These are phyloP conservation scores for Reticulitermes lucifugus DNA, from an alignment of 2,888 invertebrate genomes.

Conservation along the genomic window DNA sequence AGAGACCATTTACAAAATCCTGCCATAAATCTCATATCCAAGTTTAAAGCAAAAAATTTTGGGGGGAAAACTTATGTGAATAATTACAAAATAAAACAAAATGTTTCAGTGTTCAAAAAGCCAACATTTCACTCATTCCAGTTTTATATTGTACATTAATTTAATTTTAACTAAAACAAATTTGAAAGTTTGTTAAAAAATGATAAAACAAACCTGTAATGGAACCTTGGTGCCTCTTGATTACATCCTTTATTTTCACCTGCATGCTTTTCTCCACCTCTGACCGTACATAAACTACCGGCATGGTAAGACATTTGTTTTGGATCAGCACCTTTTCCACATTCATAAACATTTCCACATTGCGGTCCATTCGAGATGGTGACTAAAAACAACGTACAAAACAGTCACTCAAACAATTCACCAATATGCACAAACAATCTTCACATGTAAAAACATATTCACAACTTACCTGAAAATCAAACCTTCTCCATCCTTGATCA, in stretches of 20 bases:
- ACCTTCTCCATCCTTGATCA: slow-evolving; percentile 95
- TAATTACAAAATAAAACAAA: no score
- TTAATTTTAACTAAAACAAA: neutral
- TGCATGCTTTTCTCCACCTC: slow-evolving; percentile 88
- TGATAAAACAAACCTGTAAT: slow-evolving; percentile 66
- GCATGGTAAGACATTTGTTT: slow-evolving; percentile 83
- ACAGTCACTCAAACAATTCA: neutral
- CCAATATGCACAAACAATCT: neutral
- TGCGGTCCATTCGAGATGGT: slow-evolving; percentile 89
- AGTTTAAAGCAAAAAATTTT: no score
- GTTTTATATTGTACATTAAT: neutral
- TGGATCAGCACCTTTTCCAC: slow-evolving; percentile 87
- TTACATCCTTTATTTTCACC: slow-evolving; percentile 86
- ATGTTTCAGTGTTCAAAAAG: neutral
- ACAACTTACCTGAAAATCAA: slow-evolving; percentile 87
- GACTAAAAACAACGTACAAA: slow-evolving; percentile 71
- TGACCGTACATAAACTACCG: slow-evolving; percentile 82
- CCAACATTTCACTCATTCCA: neutral
- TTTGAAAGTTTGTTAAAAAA: no score
- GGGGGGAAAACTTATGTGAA: no score
- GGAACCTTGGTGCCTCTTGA: slow-evolving; percentile 87
- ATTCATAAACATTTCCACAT: slow-evolving; percentile 93
- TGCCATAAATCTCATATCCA: no score
- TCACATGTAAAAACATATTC: neutral
- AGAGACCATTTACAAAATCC: no score